phyloP scores from a whole-genome alignment of 2,113 vertebrate genomes.

The Proteles cristata region DNA sequence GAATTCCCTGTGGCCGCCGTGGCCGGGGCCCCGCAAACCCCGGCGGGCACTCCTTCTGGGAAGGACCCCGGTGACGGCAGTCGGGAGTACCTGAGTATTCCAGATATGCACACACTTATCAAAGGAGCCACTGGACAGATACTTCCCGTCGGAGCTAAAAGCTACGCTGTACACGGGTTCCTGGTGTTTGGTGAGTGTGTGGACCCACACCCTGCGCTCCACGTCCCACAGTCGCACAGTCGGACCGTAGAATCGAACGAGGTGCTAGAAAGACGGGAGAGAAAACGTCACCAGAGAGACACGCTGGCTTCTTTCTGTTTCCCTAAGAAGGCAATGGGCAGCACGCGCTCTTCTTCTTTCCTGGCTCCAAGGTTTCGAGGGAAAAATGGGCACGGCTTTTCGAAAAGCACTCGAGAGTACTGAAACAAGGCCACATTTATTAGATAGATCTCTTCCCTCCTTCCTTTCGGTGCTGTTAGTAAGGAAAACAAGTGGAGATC shows the following conservation, averaged over 20 bases:
- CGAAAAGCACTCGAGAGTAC: rapidly evolving
- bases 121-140: constrained; percentile 97
- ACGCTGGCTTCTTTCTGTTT: rapidly evolving
- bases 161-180: constrained; percentile 98
- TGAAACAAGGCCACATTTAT: not conserved
- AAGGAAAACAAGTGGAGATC: not conserved
- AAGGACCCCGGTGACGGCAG: too few relatives aligned
- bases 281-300: rapidly evolving
- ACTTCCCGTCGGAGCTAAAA: constrained; percentile 96
- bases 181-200: constrained; percentile 96
- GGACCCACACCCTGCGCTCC: constrained; percentile 94
- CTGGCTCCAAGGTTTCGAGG: rapidly evolving
- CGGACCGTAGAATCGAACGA: constrained; percentile 98
- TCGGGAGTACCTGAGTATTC: constrained; percentile 90
- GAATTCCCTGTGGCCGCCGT: rapidly evolving
- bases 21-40: not conserved
- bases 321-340: rapidly evolving
- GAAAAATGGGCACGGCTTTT: too few relatives aligned
- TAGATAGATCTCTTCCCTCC: rapidly evolving
- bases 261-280: constrained; percentile 84
- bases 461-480: rapidly evolving
- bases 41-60: too few relatives aligned
- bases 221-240: constrained; percentile 98
- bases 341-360: rapidly evolving
- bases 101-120: constrained; percentile 99